Evolutionary conservation across 2,888 invertebrate species (phyloP), one percentile per base, ranked within the genome.

Genomic region (Tenthredo livida): DNA sequence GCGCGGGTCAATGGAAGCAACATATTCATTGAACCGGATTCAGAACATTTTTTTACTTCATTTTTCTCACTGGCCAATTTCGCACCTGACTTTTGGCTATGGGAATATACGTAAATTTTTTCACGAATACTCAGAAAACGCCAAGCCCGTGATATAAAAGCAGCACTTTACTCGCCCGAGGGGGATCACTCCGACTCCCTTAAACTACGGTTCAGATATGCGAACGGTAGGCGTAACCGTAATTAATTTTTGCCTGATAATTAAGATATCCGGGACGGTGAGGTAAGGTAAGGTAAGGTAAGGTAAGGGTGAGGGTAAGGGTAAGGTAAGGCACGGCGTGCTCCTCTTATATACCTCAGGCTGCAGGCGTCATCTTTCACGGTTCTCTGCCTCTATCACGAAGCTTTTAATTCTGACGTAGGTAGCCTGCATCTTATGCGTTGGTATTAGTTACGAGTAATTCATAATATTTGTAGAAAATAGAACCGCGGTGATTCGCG

Each of bases 231-330:
- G 82, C 82, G 82, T 83, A 47, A 67, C 82, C 43, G 82, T 83
- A 83, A 83, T 83, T 83, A 83, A 83, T 83, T 67, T 83, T 83
- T 83, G 87, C 90, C 88, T 84, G 89, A 91, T 91, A 91, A 91
- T 91, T 91, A 91, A 91, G 91, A 91, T 91, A 91, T 91, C 90
- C 87, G 86, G 84, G 84, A 86, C 86, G 88, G 88, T 86, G 86
- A 85, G 61, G 58, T 43, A 5, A 25, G 37, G 17, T 37, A 7
- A 6, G 7, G 37, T 37, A 37, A 37, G 61, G 58, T 43, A 12
- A 25, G 37, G 17, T 33, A 33, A 33, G 61, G 61, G 58, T 43
- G 1, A 25, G 37, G 37, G 17, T 37, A 37, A 37, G 37, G 37
- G 37, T 37, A 37, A 37, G 61, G 58, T 43, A 12, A 25, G 37